Percentiles rank a stretch among this genome's conserved stretches.
Conservation (phyloP, 2,113 vertebrate species). For the Synchiropus splendidus region DNA sequence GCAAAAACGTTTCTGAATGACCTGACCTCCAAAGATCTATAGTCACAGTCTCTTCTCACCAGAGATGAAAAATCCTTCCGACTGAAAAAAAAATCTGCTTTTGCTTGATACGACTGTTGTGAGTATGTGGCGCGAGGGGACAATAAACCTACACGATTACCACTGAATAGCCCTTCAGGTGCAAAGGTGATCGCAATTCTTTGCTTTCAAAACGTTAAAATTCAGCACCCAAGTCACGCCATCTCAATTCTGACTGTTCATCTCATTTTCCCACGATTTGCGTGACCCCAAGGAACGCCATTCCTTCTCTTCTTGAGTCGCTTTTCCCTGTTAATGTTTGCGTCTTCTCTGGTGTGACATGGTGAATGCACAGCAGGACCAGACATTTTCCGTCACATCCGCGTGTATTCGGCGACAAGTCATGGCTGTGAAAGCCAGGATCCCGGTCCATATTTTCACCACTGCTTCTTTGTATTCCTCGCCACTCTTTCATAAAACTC, state of each 20-base stretch:
- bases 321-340: too few species aligned
- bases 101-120: slow-evolving; percentile 32
- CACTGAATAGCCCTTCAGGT: slow-evolving; percentile 29
- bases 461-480: slow-evolving; percentile 39
- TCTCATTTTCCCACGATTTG: too few species aligned
- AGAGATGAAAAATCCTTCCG: slow-evolving; percentile 43
- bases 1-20: slow-evolving; percentile 48
- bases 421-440: slow-evolving; percentile 43
- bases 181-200: too few species aligned
- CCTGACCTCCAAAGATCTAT: slow-evolving; percentile 43
- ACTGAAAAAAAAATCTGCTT: slow-evolving; percentile 34
- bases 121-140: slow-evolving; percentile 32
- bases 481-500: slow-evolving; percentile 35
- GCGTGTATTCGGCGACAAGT: slow-evolving; percentile 43
- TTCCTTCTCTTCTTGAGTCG: too few species aligned
- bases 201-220: slow-evolving; percentile 38
- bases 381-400: too few species aligned
- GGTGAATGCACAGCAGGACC: too few species aligned
- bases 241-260: slow-evolving; percentile 9
- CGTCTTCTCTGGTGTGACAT: too few species aligned
- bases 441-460: slow-evolving; percentile 43
- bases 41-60: slow-evolving; percentile 39
- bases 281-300: too few species aligned
- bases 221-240: slow-evolving; percentile 38
- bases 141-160: slow-evolving; percentile 38